Conservation (phyloP, 2,797 vertebrate genomes). For the Lophotriccus pileatus region DNA sequence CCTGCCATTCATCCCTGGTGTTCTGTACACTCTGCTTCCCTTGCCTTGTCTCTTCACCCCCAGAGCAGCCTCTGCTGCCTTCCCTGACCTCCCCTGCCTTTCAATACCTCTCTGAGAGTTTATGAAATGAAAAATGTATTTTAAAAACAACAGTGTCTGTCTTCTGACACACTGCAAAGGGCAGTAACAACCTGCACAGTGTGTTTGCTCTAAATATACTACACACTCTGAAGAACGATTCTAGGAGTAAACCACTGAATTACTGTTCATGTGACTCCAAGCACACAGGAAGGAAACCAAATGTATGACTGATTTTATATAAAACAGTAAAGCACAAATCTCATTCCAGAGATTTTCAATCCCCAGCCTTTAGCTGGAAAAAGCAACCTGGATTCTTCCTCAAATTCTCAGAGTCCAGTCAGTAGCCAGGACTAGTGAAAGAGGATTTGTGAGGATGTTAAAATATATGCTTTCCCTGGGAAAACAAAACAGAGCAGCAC, state of each 20-base stretch:
- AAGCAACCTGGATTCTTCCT: neutral
- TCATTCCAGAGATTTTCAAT: neutral
- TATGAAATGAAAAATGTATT: neutral
- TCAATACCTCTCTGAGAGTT: neutral
- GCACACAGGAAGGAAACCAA: neutral
- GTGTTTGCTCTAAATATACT: neutral
- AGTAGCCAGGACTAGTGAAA: neutral
- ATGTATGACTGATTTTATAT: neutral
- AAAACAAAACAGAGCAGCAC: conserved; percentile 6
- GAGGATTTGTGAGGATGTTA: neutral
- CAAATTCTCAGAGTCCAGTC: neutral
- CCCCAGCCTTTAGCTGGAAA: neutral
- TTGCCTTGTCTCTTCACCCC: neutral
- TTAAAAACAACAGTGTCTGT: neutral
- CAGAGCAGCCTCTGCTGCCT: neutral
- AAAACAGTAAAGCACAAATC: neutral
- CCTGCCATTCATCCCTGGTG: neutral
- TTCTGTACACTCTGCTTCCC: neutral
- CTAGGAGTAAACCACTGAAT: neutral
- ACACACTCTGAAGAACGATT: neutral
- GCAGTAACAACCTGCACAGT: neutral
- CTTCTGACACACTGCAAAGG: neutral
- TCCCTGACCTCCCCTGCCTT: neutral
- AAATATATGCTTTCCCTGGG: conserved; percentile 35
- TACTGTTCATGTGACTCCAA: neutral